Percentiles rank a stretch among this genome's conserved stretches.
Evolutionary conservation across 2,888 invertebrate genomes (phyloP).

Genomic region (Acanthosepion lycidas): DNA sequence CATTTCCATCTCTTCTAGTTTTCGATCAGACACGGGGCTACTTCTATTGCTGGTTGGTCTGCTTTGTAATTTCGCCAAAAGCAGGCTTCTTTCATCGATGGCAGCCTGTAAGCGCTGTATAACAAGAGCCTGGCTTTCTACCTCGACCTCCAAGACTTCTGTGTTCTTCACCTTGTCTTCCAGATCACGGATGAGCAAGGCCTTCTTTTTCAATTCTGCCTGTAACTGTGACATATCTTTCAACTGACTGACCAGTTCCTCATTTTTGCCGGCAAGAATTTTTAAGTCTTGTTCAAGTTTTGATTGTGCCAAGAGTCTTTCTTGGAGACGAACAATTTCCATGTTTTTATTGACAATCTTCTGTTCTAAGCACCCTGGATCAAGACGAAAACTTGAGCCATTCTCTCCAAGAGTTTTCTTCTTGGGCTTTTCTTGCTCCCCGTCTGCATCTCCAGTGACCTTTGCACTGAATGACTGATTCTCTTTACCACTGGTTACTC

Average conservation of each 20-base stretch:
- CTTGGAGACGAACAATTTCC: conserved; percentile 25
- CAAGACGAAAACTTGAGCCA: background rate
- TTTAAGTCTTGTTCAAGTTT: conserved; percentile 50
- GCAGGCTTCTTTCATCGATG: background rate
- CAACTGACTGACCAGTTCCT: conserved; percentile 44
- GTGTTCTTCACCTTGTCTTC: conserved; percentile 80
- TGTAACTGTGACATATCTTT: conserved; percentile 47
- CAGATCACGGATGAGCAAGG: conserved; percentile 50
- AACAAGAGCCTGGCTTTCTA: background rate
- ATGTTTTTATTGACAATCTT: conserved; percentile 46
- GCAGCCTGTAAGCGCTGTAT: background rate
- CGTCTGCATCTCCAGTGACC: background rate
- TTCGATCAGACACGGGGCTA: background rate
- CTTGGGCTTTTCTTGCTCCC: background rate
- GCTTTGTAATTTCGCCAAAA: background rate
- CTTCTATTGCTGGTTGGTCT: conserved; percentile 42
- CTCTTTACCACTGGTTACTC: background rate
- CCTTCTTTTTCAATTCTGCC: conserved; percentile 48
- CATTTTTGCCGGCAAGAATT: conserved; percentile 49
- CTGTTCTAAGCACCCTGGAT: background rate
- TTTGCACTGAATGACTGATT: background rate
- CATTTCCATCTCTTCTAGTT: conserved; percentile 50
- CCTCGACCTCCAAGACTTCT: conserved; percentile 61
- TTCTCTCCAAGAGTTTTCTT: background rate
- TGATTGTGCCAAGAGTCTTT: conserved; percentile 44